phyloP scores from a whole-genome alignment of 2,797 vertebrate species.

The Acridotheres tristis region DNA sequence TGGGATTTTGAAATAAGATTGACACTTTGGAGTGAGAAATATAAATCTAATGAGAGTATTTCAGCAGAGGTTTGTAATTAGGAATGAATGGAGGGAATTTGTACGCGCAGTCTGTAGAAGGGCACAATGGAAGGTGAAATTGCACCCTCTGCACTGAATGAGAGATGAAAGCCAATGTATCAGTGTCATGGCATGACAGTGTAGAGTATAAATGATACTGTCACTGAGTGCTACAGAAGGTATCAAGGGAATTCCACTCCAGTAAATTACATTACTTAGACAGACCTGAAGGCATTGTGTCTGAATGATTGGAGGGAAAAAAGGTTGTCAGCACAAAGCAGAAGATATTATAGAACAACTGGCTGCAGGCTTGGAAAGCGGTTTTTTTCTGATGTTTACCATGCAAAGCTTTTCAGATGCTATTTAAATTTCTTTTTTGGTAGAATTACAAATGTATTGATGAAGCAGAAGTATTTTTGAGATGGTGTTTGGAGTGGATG shows the following conservation, averaged over 20 bases:
- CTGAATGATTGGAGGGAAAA: constrained; percentile 72
- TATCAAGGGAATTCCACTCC: constrained; percentile 80
- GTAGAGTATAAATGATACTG: constrained; percentile 82
- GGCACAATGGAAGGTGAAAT: constrained; percentile 79
- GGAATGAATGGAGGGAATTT: constrained; percentile 75
- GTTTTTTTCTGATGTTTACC: constrained; percentile 63
- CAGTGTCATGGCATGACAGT: constrained; percentile 78
- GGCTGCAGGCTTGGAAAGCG: constrained; percentile 66
- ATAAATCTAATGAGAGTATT: constrained; percentile 76
- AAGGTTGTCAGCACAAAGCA: constrained; percentile 75
- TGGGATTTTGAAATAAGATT: constrained; percentile 75
- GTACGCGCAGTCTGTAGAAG: constrained; percentile 57
- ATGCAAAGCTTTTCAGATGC: constrained; percentile 24
- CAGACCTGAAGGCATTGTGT: constrained; percentile 78
- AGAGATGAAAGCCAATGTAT: constrained; percentile 77
- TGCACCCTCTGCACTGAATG: constrained; percentile 66
- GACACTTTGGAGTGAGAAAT: constrained; percentile 72
- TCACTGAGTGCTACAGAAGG: constrained; percentile 78
- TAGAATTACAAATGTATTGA: constrained; percentile 16
- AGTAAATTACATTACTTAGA: constrained; percentile 82
- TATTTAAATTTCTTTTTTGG: not conserved
- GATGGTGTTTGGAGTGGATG: not conserved
- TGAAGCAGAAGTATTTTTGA: not conserved
- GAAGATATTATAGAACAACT: constrained; percentile 68
- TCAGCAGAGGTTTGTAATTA: constrained; percentile 78